phyloP scores from a whole-genome alignment of 2,113 vertebrate genomes.

The Aphelocoma coerulescens region DNA sequence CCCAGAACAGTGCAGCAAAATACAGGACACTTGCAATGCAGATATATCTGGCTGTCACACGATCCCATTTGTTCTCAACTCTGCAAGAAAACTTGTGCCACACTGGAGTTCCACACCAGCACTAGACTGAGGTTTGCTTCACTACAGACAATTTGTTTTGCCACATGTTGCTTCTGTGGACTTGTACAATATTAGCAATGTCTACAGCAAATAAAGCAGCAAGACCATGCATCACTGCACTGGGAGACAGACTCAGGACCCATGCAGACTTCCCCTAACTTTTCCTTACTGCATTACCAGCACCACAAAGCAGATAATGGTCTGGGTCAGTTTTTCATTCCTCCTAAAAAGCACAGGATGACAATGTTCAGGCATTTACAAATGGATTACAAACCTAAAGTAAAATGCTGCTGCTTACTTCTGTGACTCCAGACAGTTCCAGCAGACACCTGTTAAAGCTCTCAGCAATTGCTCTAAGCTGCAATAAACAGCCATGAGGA shows the following conservation, averaged over 20 bases:
- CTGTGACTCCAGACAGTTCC: neutral
- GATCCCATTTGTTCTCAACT: neutral
- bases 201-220: neutral
- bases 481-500: neutral
- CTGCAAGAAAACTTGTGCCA: neutral
- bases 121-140: neutral
- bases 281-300: neutral
- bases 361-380: neutral
- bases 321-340: neutral
- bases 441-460: neutral
- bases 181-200: neutral
- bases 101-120: neutral
- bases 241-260: neutral
- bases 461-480: neutral
- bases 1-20: neutral
- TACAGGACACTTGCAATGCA: neutral
- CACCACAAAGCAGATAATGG: neutral
- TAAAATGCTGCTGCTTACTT: neutral
- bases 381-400: neutral
- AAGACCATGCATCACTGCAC: neutral
- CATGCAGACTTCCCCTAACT: neutral
- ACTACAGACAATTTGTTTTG: neutral
- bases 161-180: neutral
- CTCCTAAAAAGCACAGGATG: neutral
- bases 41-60: neutral